A percentile compares a stretch with the other conserved stretches of the same genome.
These are phyloP conservation scores for Allobates femoralis DNA, from an alignment of 2,797 vertebrate genomes.

Conservation along the genomic window DNA sequence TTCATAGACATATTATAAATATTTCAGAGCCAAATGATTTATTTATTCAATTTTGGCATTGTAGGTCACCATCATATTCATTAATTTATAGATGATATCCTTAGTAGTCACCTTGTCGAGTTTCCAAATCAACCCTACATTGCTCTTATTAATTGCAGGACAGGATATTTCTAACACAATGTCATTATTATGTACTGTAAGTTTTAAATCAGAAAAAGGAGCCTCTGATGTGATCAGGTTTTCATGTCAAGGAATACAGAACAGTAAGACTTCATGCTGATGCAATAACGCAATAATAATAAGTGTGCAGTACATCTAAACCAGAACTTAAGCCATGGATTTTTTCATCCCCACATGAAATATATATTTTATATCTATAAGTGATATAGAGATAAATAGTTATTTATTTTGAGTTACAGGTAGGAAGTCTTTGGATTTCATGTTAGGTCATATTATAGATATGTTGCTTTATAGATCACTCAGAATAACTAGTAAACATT, in stretches of 20 bases:
- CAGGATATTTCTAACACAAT: constrained; percentile 5
- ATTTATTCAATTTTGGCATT: constrained; percentile 19
- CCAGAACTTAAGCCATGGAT: not conserved
- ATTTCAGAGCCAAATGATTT: constrained; percentile 14
- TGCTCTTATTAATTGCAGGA: not conserved
- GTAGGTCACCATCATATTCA: not conserved
- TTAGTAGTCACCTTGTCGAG: not conserved
- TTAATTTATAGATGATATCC: constrained; percentile 29
- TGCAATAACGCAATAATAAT: not conserved
- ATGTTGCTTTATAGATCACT: too few species aligned
- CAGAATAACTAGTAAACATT: too few species aligned
- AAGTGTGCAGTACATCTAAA: not conserved
- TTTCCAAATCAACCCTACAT: not conserved
- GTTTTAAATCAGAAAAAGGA: not conserved
- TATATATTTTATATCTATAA: too few species aligned
- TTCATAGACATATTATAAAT: constrained; percentile 24
- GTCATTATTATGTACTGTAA: not conserved
- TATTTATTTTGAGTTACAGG: too few species aligned
- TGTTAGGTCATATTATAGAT: too few species aligned
- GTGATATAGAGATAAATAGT: too few species aligned
- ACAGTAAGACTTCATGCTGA: not conserved
- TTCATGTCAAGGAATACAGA: not conserved
- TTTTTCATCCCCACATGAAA: not conserved
- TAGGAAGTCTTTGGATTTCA: too few species aligned
- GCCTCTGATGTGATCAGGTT: not conserved